Evolutionary conservation across 2,113 vertebrate species (phyloP).

Genomic region (Cettia cetti): DNA sequence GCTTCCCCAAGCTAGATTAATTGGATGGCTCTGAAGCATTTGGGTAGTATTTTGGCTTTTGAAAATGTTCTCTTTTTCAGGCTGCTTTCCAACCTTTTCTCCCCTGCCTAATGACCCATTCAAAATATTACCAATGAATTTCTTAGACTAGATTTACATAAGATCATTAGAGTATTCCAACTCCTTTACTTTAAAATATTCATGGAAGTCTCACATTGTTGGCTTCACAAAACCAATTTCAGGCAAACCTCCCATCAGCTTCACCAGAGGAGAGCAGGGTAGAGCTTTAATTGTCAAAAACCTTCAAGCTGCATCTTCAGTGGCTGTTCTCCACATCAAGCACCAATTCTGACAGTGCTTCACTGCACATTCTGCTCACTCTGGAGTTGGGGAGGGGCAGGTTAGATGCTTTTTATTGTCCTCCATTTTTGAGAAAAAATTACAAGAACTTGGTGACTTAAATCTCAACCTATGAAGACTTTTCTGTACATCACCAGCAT

Average conservation of each 20-base stretch:
- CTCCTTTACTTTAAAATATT: conserved; percentile 66
- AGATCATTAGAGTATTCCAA: conserved; percentile 45
- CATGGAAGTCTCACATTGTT: conserved; percentile 48
- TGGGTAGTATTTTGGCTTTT: conserved; percentile 24
- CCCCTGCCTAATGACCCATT: conserved; percentile 51
- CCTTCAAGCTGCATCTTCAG: not conserved
- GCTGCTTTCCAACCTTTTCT: conserved; percentile 54
- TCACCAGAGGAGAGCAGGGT: not conserved
- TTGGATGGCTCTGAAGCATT: conserved; percentile 26
- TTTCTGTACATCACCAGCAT: not conserved
- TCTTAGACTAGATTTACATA: conserved; percentile 55
- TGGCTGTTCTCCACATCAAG: not conserved
- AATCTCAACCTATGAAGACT: not conserved
- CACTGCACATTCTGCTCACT: not conserved
- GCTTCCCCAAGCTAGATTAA: conserved; percentile 21
- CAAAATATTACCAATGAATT: conserved; percentile 33
- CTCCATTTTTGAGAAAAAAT: not conserved
- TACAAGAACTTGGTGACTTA: not conserved
- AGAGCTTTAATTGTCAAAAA: conserved; percentile 42
- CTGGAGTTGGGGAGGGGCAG: not conserved
- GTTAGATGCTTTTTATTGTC: not conserved
- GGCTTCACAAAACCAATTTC: conserved; percentile 46
- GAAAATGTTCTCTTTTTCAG: conserved; percentile 45
- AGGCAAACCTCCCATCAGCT: conserved; percentile 45
- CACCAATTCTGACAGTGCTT: not conserved